A percentile compares a stretch with the other conserved stretches of the same genome.
Evolutionary conservation across 2,888 invertebrate species (phyloP).

Genomic region (Monopis laevigella): DNA sequence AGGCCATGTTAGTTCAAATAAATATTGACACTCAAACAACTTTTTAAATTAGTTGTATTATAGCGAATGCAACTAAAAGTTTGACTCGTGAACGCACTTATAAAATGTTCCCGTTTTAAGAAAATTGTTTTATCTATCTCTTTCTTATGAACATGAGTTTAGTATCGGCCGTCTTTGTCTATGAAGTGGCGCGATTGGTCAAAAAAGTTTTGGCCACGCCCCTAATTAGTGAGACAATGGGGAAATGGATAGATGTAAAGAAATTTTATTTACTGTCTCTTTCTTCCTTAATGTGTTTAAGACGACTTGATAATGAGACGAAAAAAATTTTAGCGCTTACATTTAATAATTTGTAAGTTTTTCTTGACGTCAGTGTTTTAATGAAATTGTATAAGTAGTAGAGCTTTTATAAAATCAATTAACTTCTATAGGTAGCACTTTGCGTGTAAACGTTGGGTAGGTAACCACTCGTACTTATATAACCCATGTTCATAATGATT

Average conservation of each 20-base stretch:
- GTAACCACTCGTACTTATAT: no score
- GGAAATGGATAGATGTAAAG: conserved; percentile 23
- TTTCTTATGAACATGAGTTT: conserved; percentile 20
- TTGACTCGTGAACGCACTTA: background rate
- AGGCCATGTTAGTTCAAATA: background rate
- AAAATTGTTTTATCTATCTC: conserved; percentile 25
- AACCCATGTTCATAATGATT: no score
- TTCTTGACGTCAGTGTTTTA: no score
- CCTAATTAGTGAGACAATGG: conserved; percentile 36
- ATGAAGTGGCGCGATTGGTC: conserved; percentile 30
- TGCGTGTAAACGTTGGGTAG: no score
- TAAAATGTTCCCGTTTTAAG: conserved; percentile 23
- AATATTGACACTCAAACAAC: background rate
- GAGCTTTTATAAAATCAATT: no score
- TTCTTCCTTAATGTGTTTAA: conserved; percentile 3
- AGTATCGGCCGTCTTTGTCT: conserved; percentile 25
- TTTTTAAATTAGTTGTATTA: background rate
- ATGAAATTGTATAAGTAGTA: no score
- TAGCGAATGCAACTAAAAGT: conserved; percentile 1
- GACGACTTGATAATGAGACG: background rate
- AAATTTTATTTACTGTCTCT: conserved; percentile 16
- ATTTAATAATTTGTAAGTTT: no score
- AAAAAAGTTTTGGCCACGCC: conserved; percentile 39
- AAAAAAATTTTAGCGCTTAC: background rate
- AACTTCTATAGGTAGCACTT: no score